Base-by-base conservation (phyloP, 2,888 invertebrate species). In the Agriotes lineatus region DNA sequence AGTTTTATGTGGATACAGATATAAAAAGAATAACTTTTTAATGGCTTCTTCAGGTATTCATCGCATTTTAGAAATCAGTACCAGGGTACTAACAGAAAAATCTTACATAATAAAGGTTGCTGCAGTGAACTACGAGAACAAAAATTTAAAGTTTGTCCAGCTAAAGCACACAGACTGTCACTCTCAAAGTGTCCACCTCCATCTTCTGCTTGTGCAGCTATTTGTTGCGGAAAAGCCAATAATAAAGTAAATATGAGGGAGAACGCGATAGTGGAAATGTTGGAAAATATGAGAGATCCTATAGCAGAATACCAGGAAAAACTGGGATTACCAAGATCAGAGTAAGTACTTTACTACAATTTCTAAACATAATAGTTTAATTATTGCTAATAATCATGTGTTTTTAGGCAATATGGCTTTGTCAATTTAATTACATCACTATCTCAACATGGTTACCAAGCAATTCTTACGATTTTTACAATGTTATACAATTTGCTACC, bases 291-390 rank as follows among this genome's bases (percentile, higher is more conserved):
- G 10, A 72, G 83, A 61, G 79, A 81, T 63, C 82, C 82, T 2
- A 70, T 83, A n/a, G 80, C 81, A 0, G 80, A 80, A 22, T 83
- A 83, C 63, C 81, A 83, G 72, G 81, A 81, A 68, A 69, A 74
- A 20, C 74, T 77, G 48, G 83, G 83, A 5, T 72, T 83, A 56
- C 66, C 79, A 0, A 78, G 76, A 75, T 74, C 75, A 25, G 81
- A 82, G 82, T 83, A 79, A 76, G 76, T 16, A n/a, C n/a, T n/a
- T n/a, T n/a, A n/a, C n/a, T n/a, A n/a, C n/a, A n/a, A n/a, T n/a
- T n/a, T n/a, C n/a, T n/a, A n/a, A n/a, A n/a, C n/a, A n/a, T n/a
- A n/a, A n/a, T n/a, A n/a, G n/a, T n/a, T n/a, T n/a, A n/a, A n/a
- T n/a, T n/a, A n/a, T n/a, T n/a, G n/a, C n/a, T n/a, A n/a, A n/a